Evolutionary conservation across 2,888 invertebrate genomes (phyloP).

Genomic region (Lycophotia porphyrea): DNA sequence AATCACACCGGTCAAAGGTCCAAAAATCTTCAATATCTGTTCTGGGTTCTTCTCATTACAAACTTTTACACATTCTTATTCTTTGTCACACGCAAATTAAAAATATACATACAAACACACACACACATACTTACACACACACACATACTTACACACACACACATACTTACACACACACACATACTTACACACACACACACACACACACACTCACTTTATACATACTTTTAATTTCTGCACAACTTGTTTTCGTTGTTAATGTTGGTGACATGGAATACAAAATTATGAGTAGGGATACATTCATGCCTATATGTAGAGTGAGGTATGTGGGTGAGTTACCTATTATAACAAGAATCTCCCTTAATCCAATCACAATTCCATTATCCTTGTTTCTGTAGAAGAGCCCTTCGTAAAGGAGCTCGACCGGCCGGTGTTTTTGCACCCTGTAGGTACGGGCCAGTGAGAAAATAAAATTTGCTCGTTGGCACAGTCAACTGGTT

Average conservation of each 20-base stretch:
- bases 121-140: too few species aligned
- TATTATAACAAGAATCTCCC: background rate
- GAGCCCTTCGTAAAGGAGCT: background rate
- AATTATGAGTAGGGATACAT: background rate
- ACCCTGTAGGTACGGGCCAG: too few species aligned
- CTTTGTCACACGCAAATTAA: too few species aligned
- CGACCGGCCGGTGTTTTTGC: too few species aligned
- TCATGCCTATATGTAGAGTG: background rate
- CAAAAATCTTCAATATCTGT: background rate
- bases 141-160: too few species aligned
- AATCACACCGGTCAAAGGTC: background rate
- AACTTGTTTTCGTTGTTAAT: background rate
- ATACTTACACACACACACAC: too few species aligned
- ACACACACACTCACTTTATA: too few species aligned
- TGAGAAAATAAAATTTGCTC: too few species aligned
- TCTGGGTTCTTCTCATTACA: background rate
- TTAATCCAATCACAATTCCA: conserved; percentile 13
- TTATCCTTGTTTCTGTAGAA: background rate
- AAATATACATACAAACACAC: too few species aligned
- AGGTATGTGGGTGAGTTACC: background rate
- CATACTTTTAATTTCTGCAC: background rate
- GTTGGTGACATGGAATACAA: background rate
- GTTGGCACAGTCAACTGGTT: too few species aligned
- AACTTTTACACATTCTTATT: too few species aligned
- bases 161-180: too few species aligned